Percentiles rank a stretch among this genome's conserved stretches.
These are phyloP conservation scores for Arctopsyche grandis DNA, from an alignment of 1,140 invertebrate genomes.

Conservation along the genomic window DNA sequence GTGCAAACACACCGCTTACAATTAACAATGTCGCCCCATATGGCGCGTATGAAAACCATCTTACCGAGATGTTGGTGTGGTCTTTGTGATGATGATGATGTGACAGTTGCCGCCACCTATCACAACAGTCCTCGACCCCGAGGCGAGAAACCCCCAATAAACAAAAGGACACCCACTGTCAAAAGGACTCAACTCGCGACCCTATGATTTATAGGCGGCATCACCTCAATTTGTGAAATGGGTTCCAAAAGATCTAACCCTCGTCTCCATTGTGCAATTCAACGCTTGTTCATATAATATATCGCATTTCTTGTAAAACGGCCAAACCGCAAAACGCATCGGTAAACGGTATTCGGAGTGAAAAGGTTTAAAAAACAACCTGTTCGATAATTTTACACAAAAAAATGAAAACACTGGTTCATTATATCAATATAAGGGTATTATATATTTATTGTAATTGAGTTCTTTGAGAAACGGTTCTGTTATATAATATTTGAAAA, in stretches of 20 bases:
- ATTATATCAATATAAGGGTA: too few relatives aligned
- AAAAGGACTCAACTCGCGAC: neutral
- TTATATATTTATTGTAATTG: too few relatives aligned
- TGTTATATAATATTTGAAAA: too few relatives aligned
- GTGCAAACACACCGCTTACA: slow-evolving; percentile 19
- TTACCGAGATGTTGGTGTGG: neutral
- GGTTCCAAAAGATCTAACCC: neutral
- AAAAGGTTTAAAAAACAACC: too few relatives aligned
- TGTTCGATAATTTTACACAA: too few relatives aligned
- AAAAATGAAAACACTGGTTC: too few relatives aligned
- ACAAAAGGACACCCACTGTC: neutral
- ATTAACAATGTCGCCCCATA: slow-evolving; percentile 11
- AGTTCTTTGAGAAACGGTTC: too few relatives aligned
- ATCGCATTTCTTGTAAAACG: slow-evolving; percentile 5
- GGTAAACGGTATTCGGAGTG: too few relatives aligned
- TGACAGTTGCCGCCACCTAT: slow-evolving; percentile 19
- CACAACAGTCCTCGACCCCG: slow-evolving; percentile 13
- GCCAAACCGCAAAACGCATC: neutral
- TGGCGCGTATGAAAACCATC: neutral
- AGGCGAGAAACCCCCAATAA: neutral
- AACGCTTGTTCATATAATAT: neutral
- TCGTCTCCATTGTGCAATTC: neutral
- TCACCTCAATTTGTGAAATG: neutral
- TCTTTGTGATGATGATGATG: slow-evolving; percentile 30
- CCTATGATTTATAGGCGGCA: slow-evolving; percentile 23